Evolutionary conservation across 2,797 vertebrate genomes (phyloP), one percentile per base, ranked within the genome.

Genomic region (Selene dorsalis): DNA sequence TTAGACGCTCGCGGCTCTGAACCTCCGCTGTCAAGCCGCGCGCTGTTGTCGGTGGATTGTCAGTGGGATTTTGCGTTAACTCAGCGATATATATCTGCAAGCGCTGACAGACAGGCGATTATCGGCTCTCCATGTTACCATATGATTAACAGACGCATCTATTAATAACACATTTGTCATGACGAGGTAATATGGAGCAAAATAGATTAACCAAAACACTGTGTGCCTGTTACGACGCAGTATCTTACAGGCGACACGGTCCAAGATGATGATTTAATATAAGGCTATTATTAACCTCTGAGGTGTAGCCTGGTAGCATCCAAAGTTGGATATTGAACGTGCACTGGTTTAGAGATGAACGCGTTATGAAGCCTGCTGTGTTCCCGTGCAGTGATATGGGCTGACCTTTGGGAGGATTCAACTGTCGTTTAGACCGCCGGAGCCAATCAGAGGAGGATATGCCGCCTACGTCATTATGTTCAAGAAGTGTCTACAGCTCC

Each of bases 1-100:
- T 90, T 90, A 92, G 89, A 90, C 70, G 65, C n/a, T 63, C 56
- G 41, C 71, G 58, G 69, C 38, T 2, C 50, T 4, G 50, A 26
- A 62, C 79, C 39, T 18, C 24, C 73, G 61, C 60, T 24, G 77
- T 50, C 30, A 18, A 47, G 43, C 52, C 14, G n/a, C 2, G 60
- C 57, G 17, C 64, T 69, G 73, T 32, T 65, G 70, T 20, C 28
- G 64, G 20, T 12, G 65, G 50, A 45, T 71, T 26, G 85, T 80
- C 77, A 47, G n/a, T 9, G 66, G 64, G 68, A 39, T 82, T 60
- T 76, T 43, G 64, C 24, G 50, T 22, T 26, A 28, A 9, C 38
- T 13, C 43, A 26, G 55, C 53, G 55, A 3, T 30, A 10, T 14
- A 26, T 2, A 18, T 48, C 32, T 73, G 68, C 58, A 11, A 63